phyloP scores from a whole-genome alignment of 2,888 invertebrate species.

The Sinhomidia bicolor region DNA sequence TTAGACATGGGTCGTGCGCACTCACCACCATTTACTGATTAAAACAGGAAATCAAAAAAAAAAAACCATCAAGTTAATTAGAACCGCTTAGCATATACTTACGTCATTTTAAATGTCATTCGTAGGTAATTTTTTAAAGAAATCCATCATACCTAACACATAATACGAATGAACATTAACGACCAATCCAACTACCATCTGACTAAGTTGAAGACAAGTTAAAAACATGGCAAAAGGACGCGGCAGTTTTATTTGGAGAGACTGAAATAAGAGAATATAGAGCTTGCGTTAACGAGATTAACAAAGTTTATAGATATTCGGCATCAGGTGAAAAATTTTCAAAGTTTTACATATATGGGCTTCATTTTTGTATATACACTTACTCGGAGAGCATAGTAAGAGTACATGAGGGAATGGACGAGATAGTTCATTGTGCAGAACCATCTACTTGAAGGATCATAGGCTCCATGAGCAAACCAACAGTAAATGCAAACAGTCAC shows the following conservation, averaged over 20 bases:
- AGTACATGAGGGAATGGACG: constrained; percentile 77
- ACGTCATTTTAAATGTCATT: neutral
- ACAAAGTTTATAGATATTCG: too few species aligned
- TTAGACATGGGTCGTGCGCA: constrained; percentile 73
- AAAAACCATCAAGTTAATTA: constrained; percentile 1
- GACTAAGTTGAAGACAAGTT: constrained; percentile 75
- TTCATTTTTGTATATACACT: neutral
- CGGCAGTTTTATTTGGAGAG: constrained; percentile 73
- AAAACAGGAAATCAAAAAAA: constrained; percentile 10
- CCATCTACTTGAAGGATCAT: constrained; percentile 77
- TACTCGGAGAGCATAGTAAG: constrained; percentile 74
- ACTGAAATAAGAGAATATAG: constrained; percentile 38
- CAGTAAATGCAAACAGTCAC: constrained; percentile 76
- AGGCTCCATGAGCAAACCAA: constrained; percentile 74
- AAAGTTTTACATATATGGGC: too few species aligned
- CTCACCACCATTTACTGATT: constrained; percentile 58
- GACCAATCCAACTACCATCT: constrained; percentile 77
- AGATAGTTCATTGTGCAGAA: constrained; percentile 77
- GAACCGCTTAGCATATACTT: neutral
- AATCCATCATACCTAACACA: constrained; percentile 7
- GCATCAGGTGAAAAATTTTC: neutral
- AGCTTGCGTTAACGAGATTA: too few species aligned
- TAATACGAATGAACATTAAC: constrained; percentile 68
- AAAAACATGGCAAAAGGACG: constrained; percentile 70
- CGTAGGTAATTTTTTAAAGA: neutral